Base-by-base conservation (phyloP, 1,140 invertebrate genomes). In the Arctopsyche grandis region DNA sequence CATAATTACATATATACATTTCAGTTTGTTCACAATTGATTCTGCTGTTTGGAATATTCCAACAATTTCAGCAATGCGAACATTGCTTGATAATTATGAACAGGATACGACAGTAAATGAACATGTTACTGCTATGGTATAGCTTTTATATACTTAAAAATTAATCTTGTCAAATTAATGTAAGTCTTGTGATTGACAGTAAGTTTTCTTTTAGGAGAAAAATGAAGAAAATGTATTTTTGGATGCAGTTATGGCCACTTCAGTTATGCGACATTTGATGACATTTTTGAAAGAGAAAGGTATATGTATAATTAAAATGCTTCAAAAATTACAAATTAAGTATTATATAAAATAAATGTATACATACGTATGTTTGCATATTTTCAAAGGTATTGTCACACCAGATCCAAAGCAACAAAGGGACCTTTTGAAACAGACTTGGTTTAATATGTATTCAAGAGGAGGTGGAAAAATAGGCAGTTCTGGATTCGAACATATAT, bases 401-500 rank as follows among this genome's bases (percentile, higher is more conserved):
- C 89, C 89, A 46, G 91, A 93, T 85, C 91, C 91, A 0, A 90
- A 88, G 81, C 90, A 91, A 77, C 94, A 96, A 84, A 91, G 92
- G 79, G 91, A 95, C 83, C 89, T 92, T 1, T 85, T 97, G 14
- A 91, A 93, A 83, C 90, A 91, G 79, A 88, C 96, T 69, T 96
- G 94, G 94, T 96, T 96, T 84, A 92, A 91, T 4, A 88, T 96
- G 79, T 97, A 96, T 84, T 93, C 94, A 0, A 88, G 95, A 76
- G 93, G 93, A 0, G 90, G 91, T 83, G 92, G 93, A 16, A 93
- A 91, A 84, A 91, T 94, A 9, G 92, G 94, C 19, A 96, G 94
- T 81, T 93, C 92, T 24, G 95, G 94, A 0, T 96, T 97, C 84
- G 96, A 97, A 85, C 96, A 97, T 83, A 91, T 95, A 22, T 97